Conservation (phyloP, 1,140 invertebrate species). For the Drosophila bocqueti region DNA sequence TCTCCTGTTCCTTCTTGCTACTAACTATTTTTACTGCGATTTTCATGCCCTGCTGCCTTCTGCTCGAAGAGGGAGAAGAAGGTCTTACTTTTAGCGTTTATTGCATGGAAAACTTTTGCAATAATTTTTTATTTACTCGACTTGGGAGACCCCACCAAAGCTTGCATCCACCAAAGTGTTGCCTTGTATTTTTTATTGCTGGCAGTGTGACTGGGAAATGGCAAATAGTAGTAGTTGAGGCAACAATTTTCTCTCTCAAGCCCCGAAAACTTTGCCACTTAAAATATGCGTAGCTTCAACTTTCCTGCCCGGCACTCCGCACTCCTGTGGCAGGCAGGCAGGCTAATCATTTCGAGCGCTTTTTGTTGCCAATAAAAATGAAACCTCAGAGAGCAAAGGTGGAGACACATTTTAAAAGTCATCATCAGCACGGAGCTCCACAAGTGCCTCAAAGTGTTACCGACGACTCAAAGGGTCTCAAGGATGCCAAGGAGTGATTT, state of each 20-base stretch:
- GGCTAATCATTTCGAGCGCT: conserved; percentile 58
- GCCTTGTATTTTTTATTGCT: conserved; percentile 73
- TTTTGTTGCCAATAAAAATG: conserved; percentile 54
- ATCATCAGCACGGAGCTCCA: conserved; percentile 36
- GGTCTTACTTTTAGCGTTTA: conserved; percentile 81
- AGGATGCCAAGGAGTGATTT: conserved; percentile 21
- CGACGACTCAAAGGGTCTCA: conserved; percentile 16
- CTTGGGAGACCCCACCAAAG: conserved; percentile 4
- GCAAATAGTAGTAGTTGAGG: conserved; percentile 71
- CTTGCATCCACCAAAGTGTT: conserved; percentile 7
- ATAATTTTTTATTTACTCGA: conserved; percentile 82
- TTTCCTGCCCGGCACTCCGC: background rate
- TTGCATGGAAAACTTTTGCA: conserved; percentile 76
- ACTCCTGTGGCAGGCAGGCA: conserved; percentile 10
- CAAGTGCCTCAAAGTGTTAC: conserved; percentile 28
- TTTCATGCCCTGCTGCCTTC: conserved; percentile 62
- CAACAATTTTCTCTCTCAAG: conserved; percentile 67
- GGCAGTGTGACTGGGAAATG: conserved; percentile 56
- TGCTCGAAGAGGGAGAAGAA: conserved; percentile 30
- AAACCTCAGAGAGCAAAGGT: conserved; percentile 15
- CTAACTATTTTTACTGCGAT: conserved; percentile 75
- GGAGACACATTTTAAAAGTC: conserved; percentile 64
- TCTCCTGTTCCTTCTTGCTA: conserved; percentile 39
- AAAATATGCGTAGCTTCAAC: conserved; percentile 70
- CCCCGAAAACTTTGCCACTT: conserved; percentile 65